Percentiles rank a stretch among this genome's conserved stretches.
Evolutionary conservation across 2,113 vertebrate species (phyloP).

Genomic region (Platysternon megacephalum): DNA sequence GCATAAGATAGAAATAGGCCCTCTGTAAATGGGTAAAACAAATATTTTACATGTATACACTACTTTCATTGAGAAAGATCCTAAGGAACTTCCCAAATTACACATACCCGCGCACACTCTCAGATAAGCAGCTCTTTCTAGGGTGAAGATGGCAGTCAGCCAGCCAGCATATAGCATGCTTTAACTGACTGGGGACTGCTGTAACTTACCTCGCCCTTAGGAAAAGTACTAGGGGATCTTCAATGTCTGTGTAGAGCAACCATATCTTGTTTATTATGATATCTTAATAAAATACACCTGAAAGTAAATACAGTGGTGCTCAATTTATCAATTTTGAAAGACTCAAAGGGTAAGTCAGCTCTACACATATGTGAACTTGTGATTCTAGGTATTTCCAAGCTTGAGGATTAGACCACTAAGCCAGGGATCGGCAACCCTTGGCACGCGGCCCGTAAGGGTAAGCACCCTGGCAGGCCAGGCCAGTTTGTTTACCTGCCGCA

Average conservation of each 20-base stretch:
- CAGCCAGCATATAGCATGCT: neutral
- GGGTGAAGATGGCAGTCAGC: neutral
- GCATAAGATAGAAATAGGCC: neutral
- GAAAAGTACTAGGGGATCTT: neutral
- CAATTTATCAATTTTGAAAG: neutral
- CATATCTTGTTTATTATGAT: neutral
- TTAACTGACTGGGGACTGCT: neutral
- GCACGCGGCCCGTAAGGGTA: too few relatives aligned
- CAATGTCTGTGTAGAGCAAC: neutral
- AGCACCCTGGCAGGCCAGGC: too few relatives aligned
- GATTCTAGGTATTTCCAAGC: neutral
- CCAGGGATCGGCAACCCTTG: neutral
- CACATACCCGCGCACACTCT: neutral
- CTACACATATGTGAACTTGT: neutral
- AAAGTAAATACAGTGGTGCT: neutral
- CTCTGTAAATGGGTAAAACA: neutral
- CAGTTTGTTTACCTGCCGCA: too few relatives aligned
- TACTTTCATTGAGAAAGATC: neutral
- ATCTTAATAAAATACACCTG: neutral
- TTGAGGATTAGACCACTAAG: fast-evolving
- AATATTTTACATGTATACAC: neutral
- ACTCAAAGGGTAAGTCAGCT: neutral
- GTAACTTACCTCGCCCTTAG: neutral
- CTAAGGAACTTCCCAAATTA: neutral
- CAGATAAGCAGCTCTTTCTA: fast-evolving